Evolutionary conservation across 2,888 invertebrate genomes (phyloP).

Genomic region (Chydorus sphaericus): DNA sequence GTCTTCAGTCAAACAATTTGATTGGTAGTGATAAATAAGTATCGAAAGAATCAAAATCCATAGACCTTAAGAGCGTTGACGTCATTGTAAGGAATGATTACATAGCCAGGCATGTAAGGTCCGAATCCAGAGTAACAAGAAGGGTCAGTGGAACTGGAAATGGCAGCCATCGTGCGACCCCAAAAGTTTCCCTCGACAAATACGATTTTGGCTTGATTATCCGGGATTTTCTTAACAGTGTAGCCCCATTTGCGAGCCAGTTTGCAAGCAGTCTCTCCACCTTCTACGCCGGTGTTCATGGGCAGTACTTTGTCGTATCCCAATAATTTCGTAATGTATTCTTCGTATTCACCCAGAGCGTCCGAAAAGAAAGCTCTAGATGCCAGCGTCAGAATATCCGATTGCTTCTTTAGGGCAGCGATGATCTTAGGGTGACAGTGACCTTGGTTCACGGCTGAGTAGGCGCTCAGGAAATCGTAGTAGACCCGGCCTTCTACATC

Average conservation of each 20-base stretch:
- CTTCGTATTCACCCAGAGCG: slow-evolving; percentile 69
- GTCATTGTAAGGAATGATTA: slow-evolving; percentile 71
- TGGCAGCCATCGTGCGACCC: slow-evolving; percentile 81
- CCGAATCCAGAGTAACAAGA: slow-evolving; percentile 67
- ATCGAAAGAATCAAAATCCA: too few relatives aligned
- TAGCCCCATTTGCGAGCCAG: slow-evolving; percentile 90
- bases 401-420: slow-evolving; percentile 57
- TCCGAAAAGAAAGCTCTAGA: slow-evolving; percentile 87
- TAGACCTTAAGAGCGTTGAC: too few relatives aligned
- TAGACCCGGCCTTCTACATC: slow-evolving; percentile 85
- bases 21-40: slow-evolving; percentile 34
- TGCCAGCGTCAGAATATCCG: slow-evolving; percentile 60
- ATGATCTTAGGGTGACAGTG: slow-evolving; percentile 83
- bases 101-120: slow-evolving; percentile 84
- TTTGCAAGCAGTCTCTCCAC: slow-evolving; percentile 85
- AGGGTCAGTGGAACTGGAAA: slow-evolving; percentile 81
- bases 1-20: too few relatives aligned
- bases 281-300: slow-evolving; percentile 91
- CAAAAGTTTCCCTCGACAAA: slow-evolving; percentile 91
- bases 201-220: slow-evolving; percentile 69
- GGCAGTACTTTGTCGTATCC: slow-evolving; percentile 80
- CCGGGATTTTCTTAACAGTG: slow-evolving; percentile 63
- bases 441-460: slow-evolving; percentile 90
- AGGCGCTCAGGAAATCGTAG: slow-evolving; percentile 84
- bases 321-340: slow-evolving; percentile 67